These are phyloP conservation scores for Coregonus clupeaformis DNA, from an alignment of 2,113 vertebrate species.

Conservation along the genomic window DNA sequence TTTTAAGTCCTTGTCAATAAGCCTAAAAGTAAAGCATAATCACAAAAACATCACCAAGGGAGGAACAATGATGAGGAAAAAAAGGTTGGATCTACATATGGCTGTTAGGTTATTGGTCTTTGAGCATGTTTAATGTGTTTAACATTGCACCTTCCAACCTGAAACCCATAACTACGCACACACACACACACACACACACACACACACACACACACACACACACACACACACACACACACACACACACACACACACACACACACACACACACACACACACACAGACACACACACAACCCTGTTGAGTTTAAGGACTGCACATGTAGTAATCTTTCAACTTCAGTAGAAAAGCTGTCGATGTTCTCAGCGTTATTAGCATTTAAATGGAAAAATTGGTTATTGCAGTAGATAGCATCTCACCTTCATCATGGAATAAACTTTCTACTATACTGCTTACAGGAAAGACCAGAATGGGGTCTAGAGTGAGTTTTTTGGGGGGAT, in stretches of 20 bases:
- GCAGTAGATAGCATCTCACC: constrained; percentile 52
- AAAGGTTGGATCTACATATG: not conserved
- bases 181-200: not conserved
- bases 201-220: constrained; percentile 1
- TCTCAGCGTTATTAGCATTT: constrained; percentile 75
- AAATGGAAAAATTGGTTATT: constrained; percentile 72
- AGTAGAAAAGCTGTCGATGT: constrained; percentile 29
- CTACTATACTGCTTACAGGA: constrained; percentile 34
- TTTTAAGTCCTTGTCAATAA: not conserved
- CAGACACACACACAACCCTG: not conserved
- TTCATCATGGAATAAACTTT: constrained; percentile 50
- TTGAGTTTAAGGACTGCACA: too few species aligned
- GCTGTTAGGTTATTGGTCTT: not conserved
- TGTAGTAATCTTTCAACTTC: too few species aligned
- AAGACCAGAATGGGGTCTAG: constrained; percentile 11
- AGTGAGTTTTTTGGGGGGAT: constrained; percentile 13
- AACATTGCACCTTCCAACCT: constrained; percentile 4
- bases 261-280: too few species aligned
- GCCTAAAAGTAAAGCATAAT: not conserved
- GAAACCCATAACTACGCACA: too few species aligned
- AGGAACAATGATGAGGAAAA: not conserved
- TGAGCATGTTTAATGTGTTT: constrained; percentile 1
- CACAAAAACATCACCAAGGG: not conserved
- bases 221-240: constrained; percentile 15
- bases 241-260: constrained; percentile 10